phyloP scores from a whole-genome alignment of 1,140 invertebrate species.

The Lordiphosa stackelbergi region DNA sequence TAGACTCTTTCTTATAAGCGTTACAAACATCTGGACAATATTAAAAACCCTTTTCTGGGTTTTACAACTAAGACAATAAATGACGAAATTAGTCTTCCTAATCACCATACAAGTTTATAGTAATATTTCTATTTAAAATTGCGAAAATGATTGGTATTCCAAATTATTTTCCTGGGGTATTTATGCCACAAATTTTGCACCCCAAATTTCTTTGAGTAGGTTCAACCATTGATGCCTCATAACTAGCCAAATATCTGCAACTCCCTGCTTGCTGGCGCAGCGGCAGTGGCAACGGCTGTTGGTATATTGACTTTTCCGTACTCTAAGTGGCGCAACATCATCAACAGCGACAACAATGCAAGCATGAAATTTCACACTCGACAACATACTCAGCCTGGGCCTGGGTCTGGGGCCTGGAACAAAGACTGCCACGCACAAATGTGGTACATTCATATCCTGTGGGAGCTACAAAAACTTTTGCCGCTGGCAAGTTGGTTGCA shows the following conservation, averaged over 20 bases:
- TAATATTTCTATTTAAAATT: no score
- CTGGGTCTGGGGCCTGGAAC: conserved; percentile 18
- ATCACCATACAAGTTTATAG: no score
- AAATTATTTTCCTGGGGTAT: no score
- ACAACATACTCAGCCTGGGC: conserved; percentile 50
- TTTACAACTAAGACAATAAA: no score
- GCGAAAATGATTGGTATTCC: no score
- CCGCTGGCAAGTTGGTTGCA: conserved; percentile 46
- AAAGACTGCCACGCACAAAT: conserved; percentile 32
- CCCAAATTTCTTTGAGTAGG: no score
- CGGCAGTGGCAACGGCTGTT: conserved; percentile 10
- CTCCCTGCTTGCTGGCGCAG: conserved; percentile 15
- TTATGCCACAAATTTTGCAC: no score
- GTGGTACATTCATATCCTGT: conserved; percentile 50
- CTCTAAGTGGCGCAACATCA: conserved; percentile 56
- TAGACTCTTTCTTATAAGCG: no score
- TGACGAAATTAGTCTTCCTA: no score
- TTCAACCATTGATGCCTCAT: background rate
- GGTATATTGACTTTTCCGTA: conserved; percentile 47
- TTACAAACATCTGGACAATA: no score
- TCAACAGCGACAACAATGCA: conserved; percentile 57
- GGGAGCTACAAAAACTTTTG: conserved; percentile 63
- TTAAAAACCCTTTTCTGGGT: no score
- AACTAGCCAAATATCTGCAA: conserved; percentile 9
- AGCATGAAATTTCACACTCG: conserved; percentile 73